These are phyloP conservation scores for Tupiocoris notatus DNA, from an alignment of 2,888 invertebrate species.

Conservation along the genomic window DNA sequence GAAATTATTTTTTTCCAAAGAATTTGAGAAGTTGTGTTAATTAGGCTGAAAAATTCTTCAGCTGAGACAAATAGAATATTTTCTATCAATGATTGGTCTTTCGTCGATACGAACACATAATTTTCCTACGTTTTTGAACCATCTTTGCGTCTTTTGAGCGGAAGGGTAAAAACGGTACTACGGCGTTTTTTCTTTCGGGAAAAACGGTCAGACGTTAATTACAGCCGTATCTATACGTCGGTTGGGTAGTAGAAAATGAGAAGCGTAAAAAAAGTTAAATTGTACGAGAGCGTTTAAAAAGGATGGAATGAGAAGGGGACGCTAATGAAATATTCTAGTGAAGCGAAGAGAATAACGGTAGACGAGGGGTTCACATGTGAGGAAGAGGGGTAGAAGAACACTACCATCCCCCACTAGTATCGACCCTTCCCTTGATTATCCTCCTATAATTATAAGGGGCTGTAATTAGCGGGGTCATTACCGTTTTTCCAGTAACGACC, in stretches of 20 bases:
- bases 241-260: slow-evolving; percentile 15
- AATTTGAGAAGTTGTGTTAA: too few relatives aligned
- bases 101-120: too few relatives aligned
- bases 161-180: neutral
- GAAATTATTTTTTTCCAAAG: too few relatives aligned
- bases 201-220: slow-evolving; percentile 11
- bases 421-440: slow-evolving; percentile 35
- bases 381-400: neutral
- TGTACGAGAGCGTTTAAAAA: slow-evolving; percentile 27
- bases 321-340: slow-evolving; percentile 33
- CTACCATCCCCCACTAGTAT: slow-evolving; percentile 12
- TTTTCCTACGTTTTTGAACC: neutral
- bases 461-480: slow-evolving; percentile 41
- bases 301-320: slow-evolving; percentile 15
- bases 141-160: neutral
- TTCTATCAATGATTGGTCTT: too few relatives aligned
- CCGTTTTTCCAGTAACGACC: slow-evolving; percentile 41
- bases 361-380: slow-evolving; percentile 11
- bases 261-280: slow-evolving; percentile 20
- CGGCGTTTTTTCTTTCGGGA: neutral
- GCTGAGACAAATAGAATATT: too few relatives aligned
- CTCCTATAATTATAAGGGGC: slow-evolving; percentile 40
- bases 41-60: too few relatives aligned
- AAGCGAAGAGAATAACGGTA: neutral
- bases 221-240: slow-evolving; percentile 21